Conservation (phyloP, 2,113 vertebrate genomes). For the Gila orcuttii region DNA sequence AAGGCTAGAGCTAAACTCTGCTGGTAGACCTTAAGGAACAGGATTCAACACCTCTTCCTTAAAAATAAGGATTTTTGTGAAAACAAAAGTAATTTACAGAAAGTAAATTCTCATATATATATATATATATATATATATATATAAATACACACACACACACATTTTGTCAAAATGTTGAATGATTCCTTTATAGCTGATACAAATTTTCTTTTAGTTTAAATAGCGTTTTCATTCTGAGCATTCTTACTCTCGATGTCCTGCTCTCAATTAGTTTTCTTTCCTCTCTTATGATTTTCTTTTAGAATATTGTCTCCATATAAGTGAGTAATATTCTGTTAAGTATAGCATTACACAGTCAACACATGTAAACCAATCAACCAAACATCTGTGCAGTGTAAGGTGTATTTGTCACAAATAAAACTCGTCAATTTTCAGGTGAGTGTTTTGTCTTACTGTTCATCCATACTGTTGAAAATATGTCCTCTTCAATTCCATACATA, state of each 20-base stretch:
- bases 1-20: too few relatives aligned
- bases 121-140: neutral
- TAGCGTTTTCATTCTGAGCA: neutral
- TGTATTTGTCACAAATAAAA: slow-evolving; percentile 21
- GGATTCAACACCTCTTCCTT: too few relatives aligned
- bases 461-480: neutral
- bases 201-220: neutral
- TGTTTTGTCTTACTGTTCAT: neutral
- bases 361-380: neutral
- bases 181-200: neutral
- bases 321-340: neutral
- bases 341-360: neutral
- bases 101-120: neutral
- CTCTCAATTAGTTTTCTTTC: neutral
- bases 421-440: neutral
- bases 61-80: neutral
- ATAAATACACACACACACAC: neutral
- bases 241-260: neutral
- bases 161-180: neutral
- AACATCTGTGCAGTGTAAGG: neutral
- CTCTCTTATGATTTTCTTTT: neutral
- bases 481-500: neutral
- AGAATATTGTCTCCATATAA: neutral
- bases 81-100: neutral
- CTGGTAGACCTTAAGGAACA: neutral